phyloP scores from a whole-genome alignment of 1,140 invertebrate species.

The Nautilus pompilius region DNA sequence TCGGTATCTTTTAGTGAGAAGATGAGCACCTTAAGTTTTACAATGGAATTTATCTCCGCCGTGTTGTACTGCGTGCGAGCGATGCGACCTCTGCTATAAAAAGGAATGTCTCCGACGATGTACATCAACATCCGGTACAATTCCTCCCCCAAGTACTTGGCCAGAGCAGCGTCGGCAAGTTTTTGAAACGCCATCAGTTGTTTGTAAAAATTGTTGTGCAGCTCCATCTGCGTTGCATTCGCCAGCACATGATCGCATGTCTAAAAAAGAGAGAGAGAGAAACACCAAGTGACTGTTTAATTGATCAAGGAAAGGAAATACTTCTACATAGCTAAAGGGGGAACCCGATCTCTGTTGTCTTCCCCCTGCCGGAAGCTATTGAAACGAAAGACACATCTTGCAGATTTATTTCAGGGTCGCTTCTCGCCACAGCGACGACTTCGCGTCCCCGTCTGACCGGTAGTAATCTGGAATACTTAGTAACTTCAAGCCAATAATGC shows the following conservation, averaged over 20 bases:
- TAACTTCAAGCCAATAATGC: too few species aligned
- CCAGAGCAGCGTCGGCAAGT: not conserved
- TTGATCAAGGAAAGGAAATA: too few species aligned
- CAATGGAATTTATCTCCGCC: not conserved
- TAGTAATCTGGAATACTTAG: too few species aligned
- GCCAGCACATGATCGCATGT: not conserved
- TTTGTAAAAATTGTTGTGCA: not conserved
- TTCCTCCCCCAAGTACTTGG: not conserved
- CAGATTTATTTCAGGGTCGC: too few species aligned
- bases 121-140: not conserved
- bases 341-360: too few species aligned
- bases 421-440: too few species aligned
- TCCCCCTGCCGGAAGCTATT: too few species aligned
- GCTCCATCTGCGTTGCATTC: not conserved
- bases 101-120: not conserved
- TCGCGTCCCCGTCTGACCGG: too few species aligned
- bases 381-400: too few species aligned
- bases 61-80: not conserved
- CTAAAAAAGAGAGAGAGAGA: constrained; percentile 1
- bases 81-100: not conserved
- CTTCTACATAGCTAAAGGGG: too few species aligned
- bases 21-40: not conserved
- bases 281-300: too few species aligned
- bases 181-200: constrained; percentile 1
- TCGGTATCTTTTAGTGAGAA: not conserved